Percentiles rank a stretch among this genome's conserved stretches.
Evolutionary conservation across 2,888 invertebrate genomes (phyloP).

Genomic region (Rhagonycha lutea): DNA sequence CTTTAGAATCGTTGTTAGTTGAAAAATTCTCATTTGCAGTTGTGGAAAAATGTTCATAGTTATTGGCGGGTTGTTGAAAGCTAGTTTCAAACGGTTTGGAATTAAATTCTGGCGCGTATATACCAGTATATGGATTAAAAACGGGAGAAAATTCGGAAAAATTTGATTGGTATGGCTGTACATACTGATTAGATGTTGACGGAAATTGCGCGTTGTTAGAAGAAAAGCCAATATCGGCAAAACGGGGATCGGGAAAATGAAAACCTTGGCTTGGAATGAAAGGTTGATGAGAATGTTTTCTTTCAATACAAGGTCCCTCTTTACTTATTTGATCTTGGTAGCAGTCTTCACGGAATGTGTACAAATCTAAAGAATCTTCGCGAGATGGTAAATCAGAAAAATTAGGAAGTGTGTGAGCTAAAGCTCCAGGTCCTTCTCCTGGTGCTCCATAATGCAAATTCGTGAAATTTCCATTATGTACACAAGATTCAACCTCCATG

Average conservation of each 20-base stretch:
- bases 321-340: constrained; percentile 61
- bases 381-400: constrained; percentile 55
- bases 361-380: constrained; percentile 64
- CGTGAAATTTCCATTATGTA: constrained; percentile 68
- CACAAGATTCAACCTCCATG: constrained; percentile 67
- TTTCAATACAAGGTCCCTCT: constrained; percentile 34
- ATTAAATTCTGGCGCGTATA: constrained; percentile 45
- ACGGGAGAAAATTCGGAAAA: constrained; percentile 55
- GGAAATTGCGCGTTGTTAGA: constrained; percentile 39
- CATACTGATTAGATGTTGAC: constrained; percentile 47
- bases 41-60: constrained; percentile 61
- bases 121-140: constrained; percentile 56
- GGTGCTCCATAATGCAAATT: constrained; percentile 69
- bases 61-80: constrained; percentile 54
- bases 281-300: constrained; percentile 42
- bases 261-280: constrained; percentile 49
- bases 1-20: constrained; percentile 55
- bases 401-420: constrained; percentile 42
- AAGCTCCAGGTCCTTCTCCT: constrained; percentile 52
- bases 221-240: constrained; percentile 47
- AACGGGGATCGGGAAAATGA: constrained; percentile 51
- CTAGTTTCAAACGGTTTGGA: constrained; percentile 58
- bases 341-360: constrained; percentile 65
- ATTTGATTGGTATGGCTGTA: constrained; percentile 44
- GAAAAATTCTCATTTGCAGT: constrained; percentile 53